Percentiles rank a stretch among this genome's conserved stretches.
Conservation (phyloP, 2,888 invertebrate genomes). For the Andrena camellia region DNA sequence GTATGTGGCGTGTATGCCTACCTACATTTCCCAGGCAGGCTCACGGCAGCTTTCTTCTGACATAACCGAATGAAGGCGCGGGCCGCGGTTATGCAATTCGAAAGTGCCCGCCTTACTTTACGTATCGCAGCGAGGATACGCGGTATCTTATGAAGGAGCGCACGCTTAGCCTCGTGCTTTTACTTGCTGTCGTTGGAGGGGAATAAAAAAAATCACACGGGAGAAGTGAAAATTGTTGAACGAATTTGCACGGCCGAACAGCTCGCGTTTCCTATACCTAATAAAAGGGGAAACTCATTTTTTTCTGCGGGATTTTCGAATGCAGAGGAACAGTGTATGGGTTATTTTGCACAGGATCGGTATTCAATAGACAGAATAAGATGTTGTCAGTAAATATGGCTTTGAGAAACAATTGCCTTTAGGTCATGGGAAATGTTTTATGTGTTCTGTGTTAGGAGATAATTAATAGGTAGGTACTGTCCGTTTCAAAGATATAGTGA, state of each 20-base stretch:
- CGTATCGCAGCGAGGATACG: conserved; percentile 76
- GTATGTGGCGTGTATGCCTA: conserved; percentile 56
- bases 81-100: conserved; percentile 84
- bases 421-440: no score
- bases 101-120: conserved; percentile 85
- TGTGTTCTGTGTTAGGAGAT: no score
- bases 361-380: no score
- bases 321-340: background rate
- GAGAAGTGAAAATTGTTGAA: conserved; percentile 37
- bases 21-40: conserved; percentile 81
- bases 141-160: conserved; percentile 64
- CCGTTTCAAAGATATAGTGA: no score
- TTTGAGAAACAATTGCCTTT: no score
- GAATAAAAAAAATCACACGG: background rate
- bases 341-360: no score
- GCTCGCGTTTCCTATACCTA: background rate
- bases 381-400: no score
- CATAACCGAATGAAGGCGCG: conserved; percentile 85
- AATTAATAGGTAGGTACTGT: no score
- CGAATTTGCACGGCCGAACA: conserved; percentile 23
- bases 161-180: conserved; percentile 64
- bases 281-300: background rate
- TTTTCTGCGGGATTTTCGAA: background rate
- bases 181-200: conserved; percentile 34
- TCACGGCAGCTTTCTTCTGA: conserved; percentile 84